These are phyloP conservation scores for Trilocha varians DNA, from an alignment of 2,888 invertebrate species.

Conservation along the genomic window DNA sequence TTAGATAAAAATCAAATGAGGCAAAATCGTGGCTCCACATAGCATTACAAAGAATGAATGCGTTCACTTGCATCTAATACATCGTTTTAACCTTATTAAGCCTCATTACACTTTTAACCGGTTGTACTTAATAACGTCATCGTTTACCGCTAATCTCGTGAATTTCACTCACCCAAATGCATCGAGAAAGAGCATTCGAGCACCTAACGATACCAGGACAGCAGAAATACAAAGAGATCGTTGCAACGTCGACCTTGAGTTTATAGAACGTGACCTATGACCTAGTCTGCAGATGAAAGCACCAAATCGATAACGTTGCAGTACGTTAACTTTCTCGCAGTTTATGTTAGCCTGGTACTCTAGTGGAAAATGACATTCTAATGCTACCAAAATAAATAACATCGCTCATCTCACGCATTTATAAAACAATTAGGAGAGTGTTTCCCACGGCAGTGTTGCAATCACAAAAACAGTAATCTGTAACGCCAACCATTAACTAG, in stretches of 20 bases:
- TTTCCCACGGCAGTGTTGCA: conserved; percentile 13
- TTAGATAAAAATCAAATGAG: too few species aligned
- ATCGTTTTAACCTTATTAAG: too few species aligned
- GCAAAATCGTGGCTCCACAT: too few species aligned
- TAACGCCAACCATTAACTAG: conserved; percentile 13
- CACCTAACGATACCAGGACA: conserved; percentile 43
- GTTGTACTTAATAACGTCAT: too few species aligned
- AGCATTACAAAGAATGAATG: too few species aligned
- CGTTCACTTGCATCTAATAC: too few species aligned
- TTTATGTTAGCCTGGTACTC: conserved; percentile 40
- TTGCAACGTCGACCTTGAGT: conserved; percentile 33
- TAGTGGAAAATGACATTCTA: conserved; percentile 7
- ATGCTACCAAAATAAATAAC: neutral
- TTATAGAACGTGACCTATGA: conserved; percentile 28
- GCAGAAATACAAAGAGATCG: conserved; percentile 43
- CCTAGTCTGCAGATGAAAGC: conserved; percentile 28
- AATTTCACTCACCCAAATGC: too few species aligned
- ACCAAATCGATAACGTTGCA: conserved; percentile 38
- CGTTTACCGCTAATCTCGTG: too few species aligned
- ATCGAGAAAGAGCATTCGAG: too few species aligned
- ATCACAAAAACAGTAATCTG: conserved; percentile 13
- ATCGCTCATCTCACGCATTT: neutral
- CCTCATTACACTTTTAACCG: too few species aligned
- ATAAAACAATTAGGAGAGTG: conserved; percentile 3
- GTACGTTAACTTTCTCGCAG: conserved; percentile 42